Percentiles rank a stretch among this genome's conserved stretches.
Evolutionary conservation across 2,113 vertebrate species (phyloP).

Genomic region (Microcebus griseorufus): DNA sequence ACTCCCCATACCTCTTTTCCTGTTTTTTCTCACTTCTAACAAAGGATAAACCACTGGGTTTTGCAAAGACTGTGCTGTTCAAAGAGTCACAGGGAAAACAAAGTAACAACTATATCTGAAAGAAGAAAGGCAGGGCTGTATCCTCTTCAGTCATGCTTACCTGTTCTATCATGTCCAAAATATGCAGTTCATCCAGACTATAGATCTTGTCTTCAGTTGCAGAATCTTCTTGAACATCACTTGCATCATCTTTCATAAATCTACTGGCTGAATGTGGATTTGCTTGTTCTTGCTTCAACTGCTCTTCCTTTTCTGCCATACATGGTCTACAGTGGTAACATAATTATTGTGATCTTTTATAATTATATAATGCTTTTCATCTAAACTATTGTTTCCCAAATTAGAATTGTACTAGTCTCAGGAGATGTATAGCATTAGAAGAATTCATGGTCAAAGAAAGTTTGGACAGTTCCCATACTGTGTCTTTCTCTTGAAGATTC

Average conservation of each 20-base stretch:
- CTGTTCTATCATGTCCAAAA: conserved; percentile 74
- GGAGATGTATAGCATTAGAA: background rate
- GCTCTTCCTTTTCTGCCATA: conserved; percentile 54
- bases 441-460: background rate
- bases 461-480: background rate
- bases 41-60: background rate
- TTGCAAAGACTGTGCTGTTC: background rate
- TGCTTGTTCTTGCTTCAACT: conserved; percentile 44
- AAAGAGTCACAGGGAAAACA: background rate
- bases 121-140: background rate
- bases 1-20: background rate
- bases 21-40: background rate
- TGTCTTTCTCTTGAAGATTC: background rate
- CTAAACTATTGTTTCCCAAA: conserved; percentile 28
- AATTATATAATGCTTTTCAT: background rate
- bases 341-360: conserved; percentile 10
- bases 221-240: conserved; percentile 63
- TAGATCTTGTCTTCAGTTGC: conserved; percentile 64
- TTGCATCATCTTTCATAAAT: conserved; percentile 57
- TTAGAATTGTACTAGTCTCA: background rate
- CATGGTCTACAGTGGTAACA: conserved; percentile 53
- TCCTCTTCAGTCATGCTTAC: conserved; percentile 20
- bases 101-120: background rate
- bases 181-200: conserved; percentile 69
- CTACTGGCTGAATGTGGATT: background rate